Conservation (phyloP, 30 jellyfish, hydroid and myxozoan genomes). For the Hydractinia echinata region DNA sequence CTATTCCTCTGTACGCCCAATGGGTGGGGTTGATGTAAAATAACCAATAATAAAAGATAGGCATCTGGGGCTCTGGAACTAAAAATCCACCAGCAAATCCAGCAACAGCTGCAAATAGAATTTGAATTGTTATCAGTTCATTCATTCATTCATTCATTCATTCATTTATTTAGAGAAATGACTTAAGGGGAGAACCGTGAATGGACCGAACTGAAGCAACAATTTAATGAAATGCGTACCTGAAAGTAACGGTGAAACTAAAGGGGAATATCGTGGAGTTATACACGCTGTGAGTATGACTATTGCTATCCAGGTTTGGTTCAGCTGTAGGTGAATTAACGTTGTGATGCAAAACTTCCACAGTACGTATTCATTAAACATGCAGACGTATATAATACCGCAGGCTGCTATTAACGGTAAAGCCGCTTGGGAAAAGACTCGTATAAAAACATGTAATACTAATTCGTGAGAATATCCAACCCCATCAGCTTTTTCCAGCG, state of each 20-base stretch:
- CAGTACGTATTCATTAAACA: slow-evolving; percentile 40
- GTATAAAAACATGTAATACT: slow-evolving; percentile 61
- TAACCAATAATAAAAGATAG: slow-evolving; percentile 69
- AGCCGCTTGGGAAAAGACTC: slow-evolving; percentile 60
- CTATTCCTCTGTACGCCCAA: slow-evolving; percentile 80
- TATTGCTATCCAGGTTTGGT: slow-evolving; percentile 81
- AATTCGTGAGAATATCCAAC: slow-evolving; percentile 72
- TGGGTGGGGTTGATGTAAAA: slow-evolving; percentile 90
- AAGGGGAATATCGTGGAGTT: slow-evolving; percentile 63
- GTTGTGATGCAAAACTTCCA: slow-evolving; percentile 68
- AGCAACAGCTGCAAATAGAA: slow-evolving; percentile 52
- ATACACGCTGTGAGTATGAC: slow-evolving; percentile 51
- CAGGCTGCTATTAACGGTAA: slow-evolving; percentile 57
- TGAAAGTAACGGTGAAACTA: slow-evolving; percentile 73
- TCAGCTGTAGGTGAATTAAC: slow-evolving; percentile 64
- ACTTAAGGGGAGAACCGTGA: no score
- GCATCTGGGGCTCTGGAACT: slow-evolving; percentile 94
- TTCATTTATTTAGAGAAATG: no score
- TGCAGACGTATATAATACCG: slow-evolving; percentile 63
- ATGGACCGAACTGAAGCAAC: no score
- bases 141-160: no score
- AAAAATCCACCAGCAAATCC: slow-evolving; percentile 94
- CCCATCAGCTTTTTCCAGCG: slow-evolving; percentile 88
- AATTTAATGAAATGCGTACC: not conserved
- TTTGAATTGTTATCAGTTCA: no score